Evolutionary conservation across 2,797 vertebrate genomes (phyloP).

Genomic region (Hapalemur alaotrensis): DNA sequence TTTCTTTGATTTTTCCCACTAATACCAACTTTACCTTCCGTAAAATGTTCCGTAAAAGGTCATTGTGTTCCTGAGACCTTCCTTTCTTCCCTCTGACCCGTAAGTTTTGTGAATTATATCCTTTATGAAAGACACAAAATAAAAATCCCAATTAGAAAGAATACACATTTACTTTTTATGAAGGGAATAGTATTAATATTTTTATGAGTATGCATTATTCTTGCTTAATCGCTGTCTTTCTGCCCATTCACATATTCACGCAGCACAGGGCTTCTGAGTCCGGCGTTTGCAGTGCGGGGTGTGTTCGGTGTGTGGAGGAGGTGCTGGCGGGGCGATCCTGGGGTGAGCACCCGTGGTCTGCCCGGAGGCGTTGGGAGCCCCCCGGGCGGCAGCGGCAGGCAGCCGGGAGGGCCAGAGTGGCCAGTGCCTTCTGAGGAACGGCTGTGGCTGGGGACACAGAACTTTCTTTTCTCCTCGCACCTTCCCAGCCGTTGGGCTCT

Average conservation of each 20-base stretch:
- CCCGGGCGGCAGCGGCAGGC: neutral
- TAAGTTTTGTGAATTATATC: neutral
- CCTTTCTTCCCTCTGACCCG: accelerated
- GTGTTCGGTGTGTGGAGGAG: accelerated
- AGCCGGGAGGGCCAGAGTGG: accelerated
- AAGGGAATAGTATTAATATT: accelerated
- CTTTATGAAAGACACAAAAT: neutral
- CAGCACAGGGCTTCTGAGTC: neutral
- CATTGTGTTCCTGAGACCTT: accelerated
- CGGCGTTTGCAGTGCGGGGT: accelerated
- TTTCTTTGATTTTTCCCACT: neutral
- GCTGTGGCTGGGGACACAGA: neutral
- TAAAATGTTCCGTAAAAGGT: accelerated
- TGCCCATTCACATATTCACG: accelerated
- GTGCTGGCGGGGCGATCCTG: neutral
- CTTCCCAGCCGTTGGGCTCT: neutral
- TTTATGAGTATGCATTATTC: accelerated
- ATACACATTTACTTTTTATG: neutral
- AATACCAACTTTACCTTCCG: accelerated
- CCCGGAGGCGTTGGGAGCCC: neutral
- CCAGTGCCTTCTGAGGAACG: neutral
- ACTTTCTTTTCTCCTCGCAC: neutral
- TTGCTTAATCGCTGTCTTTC: neutral
- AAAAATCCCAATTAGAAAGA: neutral
- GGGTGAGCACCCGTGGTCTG: accelerated